These are phyloP conservation scores for Spialia ferax DNA, from an alignment of 2,888 invertebrate genomes.

Conservation along the genomic window DNA sequence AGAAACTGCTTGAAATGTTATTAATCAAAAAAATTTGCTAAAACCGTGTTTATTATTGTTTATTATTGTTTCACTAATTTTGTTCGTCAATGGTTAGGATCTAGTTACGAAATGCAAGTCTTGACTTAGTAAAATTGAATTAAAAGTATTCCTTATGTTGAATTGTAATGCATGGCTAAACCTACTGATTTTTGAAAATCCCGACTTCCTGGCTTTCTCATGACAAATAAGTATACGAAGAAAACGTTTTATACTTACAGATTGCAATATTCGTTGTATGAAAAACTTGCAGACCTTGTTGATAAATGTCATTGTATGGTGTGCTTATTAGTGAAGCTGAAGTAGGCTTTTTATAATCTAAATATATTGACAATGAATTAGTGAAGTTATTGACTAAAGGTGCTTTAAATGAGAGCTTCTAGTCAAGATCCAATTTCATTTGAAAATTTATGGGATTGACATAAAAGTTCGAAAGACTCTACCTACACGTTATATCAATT, in stretches of 20 bases:
- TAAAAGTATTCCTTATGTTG: neutral
- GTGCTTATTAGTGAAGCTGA: neutral
- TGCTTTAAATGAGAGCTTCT: too few species aligned
- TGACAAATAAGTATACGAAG: neutral
- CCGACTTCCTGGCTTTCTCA: neutral
- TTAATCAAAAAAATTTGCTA: conserved; percentile 5
- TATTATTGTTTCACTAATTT: neutral
- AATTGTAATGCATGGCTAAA: neutral
- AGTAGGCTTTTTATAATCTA: neutral
- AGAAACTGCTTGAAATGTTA: neutral
- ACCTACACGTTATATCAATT: too few species aligned
- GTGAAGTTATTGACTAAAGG: neutral
- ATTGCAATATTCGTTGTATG: neutral
- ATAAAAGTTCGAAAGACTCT: too few species aligned
- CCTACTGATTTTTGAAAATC: neutral
- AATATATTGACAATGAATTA: neutral
- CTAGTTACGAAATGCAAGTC: neutral
- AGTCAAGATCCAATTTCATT: too few species aligned
- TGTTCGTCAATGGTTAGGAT: neutral
- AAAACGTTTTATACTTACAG: neutral
- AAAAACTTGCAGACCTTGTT: neutral
- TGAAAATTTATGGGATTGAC: too few species aligned
- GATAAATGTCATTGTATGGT: neutral
- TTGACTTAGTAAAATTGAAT: neutral
- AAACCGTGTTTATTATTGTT: neutral